phyloP scores from a whole-genome alignment of 2,888 invertebrate genomes.

The Spodoptera picta region DNA sequence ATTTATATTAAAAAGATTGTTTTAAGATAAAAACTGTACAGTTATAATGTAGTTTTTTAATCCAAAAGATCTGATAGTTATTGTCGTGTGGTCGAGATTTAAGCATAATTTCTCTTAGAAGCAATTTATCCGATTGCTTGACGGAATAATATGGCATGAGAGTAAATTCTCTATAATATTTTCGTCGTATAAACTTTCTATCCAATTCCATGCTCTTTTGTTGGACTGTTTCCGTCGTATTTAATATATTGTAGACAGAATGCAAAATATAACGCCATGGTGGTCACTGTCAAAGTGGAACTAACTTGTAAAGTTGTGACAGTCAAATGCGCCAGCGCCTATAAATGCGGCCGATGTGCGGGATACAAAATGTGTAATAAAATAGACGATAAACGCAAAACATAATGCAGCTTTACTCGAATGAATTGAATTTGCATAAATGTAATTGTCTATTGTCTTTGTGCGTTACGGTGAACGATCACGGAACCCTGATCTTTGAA shows the following conservation, averaged over 20 bases:
- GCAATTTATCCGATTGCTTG: too few species aligned
- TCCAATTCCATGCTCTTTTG: too few species aligned
- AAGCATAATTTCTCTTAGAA: too few species aligned
- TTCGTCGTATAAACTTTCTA: too few species aligned
- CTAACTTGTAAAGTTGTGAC: slow-evolving; percentile 10
- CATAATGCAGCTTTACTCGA: slow-evolving; percentile 19
- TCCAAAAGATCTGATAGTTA: slow-evolving; percentile 11
- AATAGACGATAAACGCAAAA: slow-evolving; percentile 32
- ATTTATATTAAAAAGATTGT: slow-evolving; percentile 18
- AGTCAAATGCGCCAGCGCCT: slow-evolving; percentile 8
- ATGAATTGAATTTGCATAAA: slow-evolving; percentile 33
- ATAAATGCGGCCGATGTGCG: slow-evolving; percentile 28
- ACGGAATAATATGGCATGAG: too few species aligned
- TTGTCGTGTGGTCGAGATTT: too few species aligned
- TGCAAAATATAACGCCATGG: slow-evolving; percentile 2
- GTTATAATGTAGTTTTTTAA: slow-evolving; percentile 22
- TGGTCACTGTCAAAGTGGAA: slow-evolving; percentile 8
- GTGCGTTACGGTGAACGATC: slow-evolving; percentile 1
- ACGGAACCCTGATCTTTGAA: slow-evolving; percentile 10
- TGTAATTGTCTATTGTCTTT: slow-evolving; percentile 35
- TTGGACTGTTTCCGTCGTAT: too few species aligned
- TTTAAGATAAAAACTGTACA: slow-evolving; percentile 5
- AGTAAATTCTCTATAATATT: too few species aligned
- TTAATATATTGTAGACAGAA: slow-evolving; percentile 11
- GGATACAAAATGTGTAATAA: slow-evolving; percentile 28